Evolutionary conservation across 2,888 invertebrate genomes (phyloP), one percentile per base, ranked within the genome.

Genomic region (Pasiphila rectangulata): DNA sequence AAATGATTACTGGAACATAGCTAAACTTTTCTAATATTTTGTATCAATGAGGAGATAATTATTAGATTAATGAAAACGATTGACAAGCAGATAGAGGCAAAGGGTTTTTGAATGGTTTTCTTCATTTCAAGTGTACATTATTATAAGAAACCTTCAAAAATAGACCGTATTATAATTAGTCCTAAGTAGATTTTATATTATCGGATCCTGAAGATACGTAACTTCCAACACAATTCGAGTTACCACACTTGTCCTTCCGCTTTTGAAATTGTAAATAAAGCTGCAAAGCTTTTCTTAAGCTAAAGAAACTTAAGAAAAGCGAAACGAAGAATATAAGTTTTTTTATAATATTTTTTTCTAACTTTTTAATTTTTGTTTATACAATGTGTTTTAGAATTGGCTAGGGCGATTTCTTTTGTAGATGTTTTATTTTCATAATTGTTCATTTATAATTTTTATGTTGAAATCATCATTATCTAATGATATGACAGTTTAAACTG

Each of bases 41-140:
- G 19, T 46, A 44, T 68, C 64, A 67, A 67, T 64, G 56, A 67
- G 64, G 63, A 68, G 51, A 59, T 67, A 67, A 36, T 44, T 15
- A n/a, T 66, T 47, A 75, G 66, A 47, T 50, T 68, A 74, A 78
- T 78, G 72, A 59, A 67, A 68, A 63, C 56, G 46, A 73, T 75
- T 66, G 86, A 87, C 85, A 86, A 88, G 87, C 87, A 78, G 75
- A 76, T 72, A 72, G 87, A 87, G 87, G 88, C 87, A 86, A 76
- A 75, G 72, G 75, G 70, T 73, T 61, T 86, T 84, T 85, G 81
- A 75, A 78, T 41, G 87, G 85, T 83, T 81, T 72, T 79, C 82
- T 76, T 78, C 61, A 67, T 67, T 59, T 51, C 32, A 60, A 64
- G 67, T 87, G 86, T 86, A 88, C 47, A 87, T 86, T 85, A 61